Base-by-base conservation (phyloP, 2,113 vertebrate species). In the Zingel zingel region DNA sequence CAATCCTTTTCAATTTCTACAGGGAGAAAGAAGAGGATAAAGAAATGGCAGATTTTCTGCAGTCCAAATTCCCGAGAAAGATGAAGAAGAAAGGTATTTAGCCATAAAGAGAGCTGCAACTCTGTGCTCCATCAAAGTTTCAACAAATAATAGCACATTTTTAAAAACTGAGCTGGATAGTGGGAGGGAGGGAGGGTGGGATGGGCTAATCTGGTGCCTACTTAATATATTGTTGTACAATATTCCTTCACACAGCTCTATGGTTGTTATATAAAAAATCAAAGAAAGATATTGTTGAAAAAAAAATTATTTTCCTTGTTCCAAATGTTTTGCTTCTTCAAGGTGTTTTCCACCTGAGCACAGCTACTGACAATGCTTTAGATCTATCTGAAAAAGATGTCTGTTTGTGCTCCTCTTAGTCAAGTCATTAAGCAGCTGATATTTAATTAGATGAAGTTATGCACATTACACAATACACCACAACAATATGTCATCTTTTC, bases 21-120 rank as follows among this genome's bases (percentile, higher is more conserved):
- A 97, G 97, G 90, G 97, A 97, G 84, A 95, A 93, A 74, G 97
- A 97, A 87, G 96, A 97, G 81, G 96, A 97, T 88, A 97, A 96
- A 88, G 97, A 97, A 86, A 97, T 97, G 97, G 96, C 96, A 11
- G 97, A 97, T 72, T 97, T 97, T 89, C 90, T 97, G 88, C 95
- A 96, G 84, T 96, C 93, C 65, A 96, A 96, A 89, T 92, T 97
- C 33, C 95, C 96, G 54, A 96, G 91, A 93, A 95, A 88, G 81
- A 86, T 91, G 70, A 95, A 93, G 89, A 95, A 94, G 86, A 92
- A 83, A 91, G 91, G 90, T 92, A 91, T 23, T 65, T 45, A 64
- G 15, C 23, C 3, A 69, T n/a, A 14, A 74, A 54, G 16, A 21
- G 8, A 54, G 23, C 18, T 45, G 21, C 23, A 64, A 43, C 8